Conservation (phyloP, 2,888 invertebrate genomes). For the Caenorhabditis japonica region DNA sequence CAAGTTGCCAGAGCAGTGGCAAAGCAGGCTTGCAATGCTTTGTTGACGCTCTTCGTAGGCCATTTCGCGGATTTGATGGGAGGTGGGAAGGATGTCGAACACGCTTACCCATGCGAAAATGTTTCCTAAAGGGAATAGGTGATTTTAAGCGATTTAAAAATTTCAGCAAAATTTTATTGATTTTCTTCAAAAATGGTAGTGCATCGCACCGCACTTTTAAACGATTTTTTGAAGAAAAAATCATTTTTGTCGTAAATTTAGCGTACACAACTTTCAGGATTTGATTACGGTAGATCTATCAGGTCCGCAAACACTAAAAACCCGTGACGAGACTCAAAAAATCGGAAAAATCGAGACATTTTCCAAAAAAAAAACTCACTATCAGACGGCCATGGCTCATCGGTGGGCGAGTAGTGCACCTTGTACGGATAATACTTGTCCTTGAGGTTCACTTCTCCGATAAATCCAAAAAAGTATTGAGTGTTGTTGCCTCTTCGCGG, state of each 20-base stretch:
- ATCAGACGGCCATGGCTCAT: constrained; percentile 53
- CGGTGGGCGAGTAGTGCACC: constrained; percentile 51
- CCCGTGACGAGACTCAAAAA: no score
- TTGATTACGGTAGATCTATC: no score
- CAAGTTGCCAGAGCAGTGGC: constrained; percentile 32
- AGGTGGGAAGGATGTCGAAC: constrained; percentile 56
- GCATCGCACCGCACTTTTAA: not conserved
- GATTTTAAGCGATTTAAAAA: not conserved
- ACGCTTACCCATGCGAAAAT: constrained; percentile 51
- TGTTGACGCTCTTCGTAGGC: constrained; percentile 14
- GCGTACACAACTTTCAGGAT: no score
- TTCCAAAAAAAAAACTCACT: constrained; percentile 31
- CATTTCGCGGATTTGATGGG: constrained; percentile 40
- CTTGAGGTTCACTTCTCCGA: constrained; percentile 33
- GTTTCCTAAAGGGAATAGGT: constrained; percentile 17
- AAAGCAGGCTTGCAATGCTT: constrained; percentile 24
- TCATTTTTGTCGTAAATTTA: not conserved
- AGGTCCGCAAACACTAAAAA: no score
- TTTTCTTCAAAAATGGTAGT: no score
- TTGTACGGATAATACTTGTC: constrained; percentile 55
- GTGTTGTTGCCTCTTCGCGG: constrained; percentile 48
- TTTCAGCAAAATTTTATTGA: not conserved
- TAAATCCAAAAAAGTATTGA: constrained; percentile 43
- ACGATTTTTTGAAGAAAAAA: not conserved
- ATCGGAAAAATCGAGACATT: not conserved